Conservation (phyloP, 2,797 vertebrate species). For the Ceryle rudis region DNA sequence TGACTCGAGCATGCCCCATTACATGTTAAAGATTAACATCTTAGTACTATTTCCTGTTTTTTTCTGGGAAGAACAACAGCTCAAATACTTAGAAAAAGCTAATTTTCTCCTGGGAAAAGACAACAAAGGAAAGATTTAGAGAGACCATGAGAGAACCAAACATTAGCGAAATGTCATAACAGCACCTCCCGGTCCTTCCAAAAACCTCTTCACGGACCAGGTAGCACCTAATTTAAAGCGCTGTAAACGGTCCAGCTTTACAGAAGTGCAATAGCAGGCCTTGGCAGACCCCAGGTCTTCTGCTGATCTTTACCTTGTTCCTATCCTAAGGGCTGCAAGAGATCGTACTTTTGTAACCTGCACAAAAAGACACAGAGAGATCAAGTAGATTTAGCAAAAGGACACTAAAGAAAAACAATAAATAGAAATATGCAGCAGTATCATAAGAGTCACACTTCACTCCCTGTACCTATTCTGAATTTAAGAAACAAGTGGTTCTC, state of each 20-base stretch:
- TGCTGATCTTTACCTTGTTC: slow-evolving; percentile 58
- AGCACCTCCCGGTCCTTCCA: slow-evolving; percentile 31
- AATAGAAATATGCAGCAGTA: not conserved
- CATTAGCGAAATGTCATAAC: not conserved
- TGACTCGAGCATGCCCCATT: not conserved
- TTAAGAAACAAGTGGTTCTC: not conserved
- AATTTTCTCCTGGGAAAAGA: slow-evolving; percentile 46
- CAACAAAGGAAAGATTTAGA: slow-evolving; percentile 5
- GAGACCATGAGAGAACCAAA: slow-evolving; percentile 37
- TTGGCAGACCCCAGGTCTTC: slow-evolving; percentile 71
- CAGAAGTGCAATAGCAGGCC: slow-evolving; percentile 58
- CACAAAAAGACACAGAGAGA: slow-evolving; percentile 73
- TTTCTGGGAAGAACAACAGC: slow-evolving; percentile 14
- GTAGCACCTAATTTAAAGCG: slow-evolving; percentile 50
- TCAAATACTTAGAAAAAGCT: slow-evolving; percentile 23
- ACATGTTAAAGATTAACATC: slow-evolving; percentile 25
- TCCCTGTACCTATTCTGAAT: not conserved
- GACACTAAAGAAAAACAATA: not conserved
- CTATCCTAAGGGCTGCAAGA: slow-evolving; percentile 72
- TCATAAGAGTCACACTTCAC: not conserved
- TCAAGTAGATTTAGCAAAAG: slow-evolving; percentile 55
- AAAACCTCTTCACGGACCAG: slow-evolving; percentile 49
- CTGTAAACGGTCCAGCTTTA: slow-evolving; percentile 50
- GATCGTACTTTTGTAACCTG: slow-evolving; percentile 76
- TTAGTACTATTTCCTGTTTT: not conserved